Percentiles rank a stretch among this genome's conserved stretches.
Evolutionary conservation across 2,888 invertebrate genomes (phyloP).

Genomic region (Dynastes hyllus): DNA sequence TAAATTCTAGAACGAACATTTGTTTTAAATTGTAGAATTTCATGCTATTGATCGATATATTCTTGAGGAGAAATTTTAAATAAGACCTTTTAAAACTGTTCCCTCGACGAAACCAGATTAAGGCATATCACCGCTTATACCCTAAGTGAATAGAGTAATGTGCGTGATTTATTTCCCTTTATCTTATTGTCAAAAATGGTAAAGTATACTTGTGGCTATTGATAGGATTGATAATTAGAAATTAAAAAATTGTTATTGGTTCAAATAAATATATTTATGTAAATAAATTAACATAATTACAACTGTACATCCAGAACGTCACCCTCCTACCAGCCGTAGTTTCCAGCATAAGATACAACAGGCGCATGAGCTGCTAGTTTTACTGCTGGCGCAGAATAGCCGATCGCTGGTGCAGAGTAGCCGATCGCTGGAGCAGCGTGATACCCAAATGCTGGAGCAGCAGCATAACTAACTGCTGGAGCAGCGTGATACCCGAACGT

Average conservation of each 20-base stretch:
- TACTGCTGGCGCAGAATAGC: too few species aligned
- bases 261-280: conserved; percentile 12
- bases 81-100: too few species aligned
- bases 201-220: too few species aligned
- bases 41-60: too few species aligned
- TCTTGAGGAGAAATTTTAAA: too few species aligned
- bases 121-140: too few species aligned
- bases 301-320: neutral
- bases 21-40: neutral
- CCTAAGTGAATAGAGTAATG: too few species aligned
- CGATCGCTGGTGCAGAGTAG: conserved; percentile 36
- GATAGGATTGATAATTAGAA: neutral
- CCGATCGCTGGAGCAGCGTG: conserved; percentile 11
- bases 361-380: neutral
- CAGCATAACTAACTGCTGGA: neutral
- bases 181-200: too few species aligned
- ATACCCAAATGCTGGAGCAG: conserved; percentile 17
- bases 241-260: neutral
- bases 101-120: too few species aligned
- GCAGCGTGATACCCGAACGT: conserved; percentile 22
- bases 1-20: neutral
- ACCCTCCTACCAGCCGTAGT: conserved; percentile 11
- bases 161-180: too few species aligned
- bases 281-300: conserved; percentile 13
- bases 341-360: conserved; percentile 14